Conservation (phyloP, 2,888 invertebrate genomes). For the Phania funesta region DNA sequence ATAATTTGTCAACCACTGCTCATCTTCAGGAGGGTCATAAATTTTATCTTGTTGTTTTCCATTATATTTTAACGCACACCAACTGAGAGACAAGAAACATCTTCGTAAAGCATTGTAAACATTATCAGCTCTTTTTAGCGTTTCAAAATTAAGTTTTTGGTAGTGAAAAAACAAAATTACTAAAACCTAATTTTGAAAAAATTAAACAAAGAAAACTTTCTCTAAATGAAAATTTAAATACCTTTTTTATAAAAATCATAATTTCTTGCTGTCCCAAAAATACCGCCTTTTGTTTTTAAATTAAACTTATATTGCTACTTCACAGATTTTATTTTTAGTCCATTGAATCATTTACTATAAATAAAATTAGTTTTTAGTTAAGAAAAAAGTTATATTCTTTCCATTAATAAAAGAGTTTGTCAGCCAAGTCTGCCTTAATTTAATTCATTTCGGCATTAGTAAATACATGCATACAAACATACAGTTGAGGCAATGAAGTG, state of each 20-base stretch:
- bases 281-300: not conserved
- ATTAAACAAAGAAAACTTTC: conserved; percentile 58
- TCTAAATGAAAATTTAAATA: conserved; percentile 51
- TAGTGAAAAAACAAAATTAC: conserved; percentile 1
- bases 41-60: not conserved
- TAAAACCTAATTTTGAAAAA: not conserved
- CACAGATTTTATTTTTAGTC: too few species aligned
- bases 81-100: conserved; percentile 17
- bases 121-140: conserved; percentile 37
- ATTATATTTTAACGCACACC: conserved; percentile 15
- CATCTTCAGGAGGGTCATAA: conserved; percentile 22
- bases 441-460: not conserved
- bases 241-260: not conserved
- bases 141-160: conserved; percentile 24
- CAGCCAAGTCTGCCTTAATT: not conserved
- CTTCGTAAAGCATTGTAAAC: conserved; percentile 28
- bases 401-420: not conserved
- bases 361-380: too few species aligned
- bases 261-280: not conserved
- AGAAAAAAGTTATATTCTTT: too few species aligned
- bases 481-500: not conserved
- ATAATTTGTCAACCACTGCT: conserved; percentile 33
- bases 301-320: not conserved
- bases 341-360: too few species aligned
- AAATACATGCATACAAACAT: not conserved